Percentiles rank a stretch among this genome's conserved stretches.
phyloP scores from a whole-genome alignment of 2,113 vertebrate genomes.

The Apteryx owenii region DNA sequence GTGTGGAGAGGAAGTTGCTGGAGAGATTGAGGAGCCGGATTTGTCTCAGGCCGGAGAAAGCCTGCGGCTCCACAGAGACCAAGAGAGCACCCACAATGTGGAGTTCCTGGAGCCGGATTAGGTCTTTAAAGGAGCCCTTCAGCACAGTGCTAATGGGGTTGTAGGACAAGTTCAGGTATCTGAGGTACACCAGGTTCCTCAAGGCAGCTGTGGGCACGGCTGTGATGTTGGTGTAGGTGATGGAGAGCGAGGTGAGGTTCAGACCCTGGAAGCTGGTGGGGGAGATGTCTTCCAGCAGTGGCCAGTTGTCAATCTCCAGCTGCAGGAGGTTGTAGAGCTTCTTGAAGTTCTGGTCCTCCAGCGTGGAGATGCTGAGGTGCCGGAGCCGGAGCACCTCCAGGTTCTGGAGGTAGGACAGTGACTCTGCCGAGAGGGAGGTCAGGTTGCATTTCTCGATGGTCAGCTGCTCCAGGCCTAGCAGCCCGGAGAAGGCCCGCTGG shows the following conservation, averaged over 20 bases:
- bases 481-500: constrained; percentile 91
- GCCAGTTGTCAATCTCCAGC: constrained; percentile 95
- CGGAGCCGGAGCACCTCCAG: constrained; percentile 89
- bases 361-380: constrained; percentile 86
- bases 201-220: constrained; percentile 90
- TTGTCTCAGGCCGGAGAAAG: constrained; percentile 90
- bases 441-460: constrained; percentile 96
- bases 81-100: constrained; percentile 91
- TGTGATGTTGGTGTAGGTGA: constrained; percentile 96
- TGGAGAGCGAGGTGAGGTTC: constrained; percentile 93
- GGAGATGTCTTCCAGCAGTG: constrained; percentile 89
- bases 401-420: constrained; percentile 91
- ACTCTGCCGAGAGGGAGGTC: constrained; percentile 90
- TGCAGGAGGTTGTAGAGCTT: constrained; percentile 85
- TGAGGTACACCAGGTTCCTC: constrained; percentile 89
- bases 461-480: constrained; percentile 88
- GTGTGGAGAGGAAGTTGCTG: constrained; percentile 87
- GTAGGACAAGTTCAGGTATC: constrained; percentile 92
- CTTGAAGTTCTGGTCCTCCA: constrained; percentile 94
- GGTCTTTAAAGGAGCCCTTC: constrained; percentile 90
- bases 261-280: constrained; percentile 91
- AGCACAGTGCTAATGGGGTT: constrained; percentile 93
- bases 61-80: constrained; percentile 87
- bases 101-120: constrained; percentile 93
- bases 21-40: constrained; percentile 94